Evolutionary conservation across 2,888 invertebrate species (phyloP), one percentile per base, ranked within the genome.

Genomic region (Parnassius glacialis): DNA sequence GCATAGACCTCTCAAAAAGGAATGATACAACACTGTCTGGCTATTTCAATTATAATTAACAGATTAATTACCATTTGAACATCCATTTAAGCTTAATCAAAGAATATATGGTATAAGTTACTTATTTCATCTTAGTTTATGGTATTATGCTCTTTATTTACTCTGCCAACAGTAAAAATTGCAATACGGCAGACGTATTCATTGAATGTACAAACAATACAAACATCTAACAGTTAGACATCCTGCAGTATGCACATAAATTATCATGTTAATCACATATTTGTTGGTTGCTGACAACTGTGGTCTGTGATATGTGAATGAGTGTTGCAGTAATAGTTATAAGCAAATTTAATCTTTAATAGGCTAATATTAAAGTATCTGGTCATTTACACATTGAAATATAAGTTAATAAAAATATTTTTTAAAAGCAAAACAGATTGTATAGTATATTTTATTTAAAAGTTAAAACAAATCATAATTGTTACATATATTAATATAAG

Each of bases 201-300:
- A 11, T 3, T 44, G 1, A 54, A 56, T 58, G 59, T 61, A 57
- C 61, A 69, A 65, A 69, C 67, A 71, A 70, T 73, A 71, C 67
- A 68, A 69, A 73, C 69, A 69, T 69, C 67, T 71, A 72, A 68
- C 67, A 68, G 64, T 65, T 60, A 61, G 62, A 60, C 55, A 63
- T 64, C 60, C 62, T 68, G 63, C 50, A 47, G 55, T 68, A 67
- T 67, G 69, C 74, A 76, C 74, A 83, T 84, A 80, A 76, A 85
- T 85, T 85, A 86, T 80, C 81, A 83, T 82, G 76, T 74, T 76
- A 80, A 83, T 78, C 68, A 73, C 79, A 80, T 80, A 74, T 70
- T 78, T 69, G 67, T 64, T 51, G 57, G 51, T 45, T 41, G 44
- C 61, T 58, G 62, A 52, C 57, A 52, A 64, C 50, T 16, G 61